Evolutionary conservation across 92 coral and sea anemone genomes (phyloP), one percentile per base, ranked within the genome.

Genomic region (Bergia sp.): DNA sequence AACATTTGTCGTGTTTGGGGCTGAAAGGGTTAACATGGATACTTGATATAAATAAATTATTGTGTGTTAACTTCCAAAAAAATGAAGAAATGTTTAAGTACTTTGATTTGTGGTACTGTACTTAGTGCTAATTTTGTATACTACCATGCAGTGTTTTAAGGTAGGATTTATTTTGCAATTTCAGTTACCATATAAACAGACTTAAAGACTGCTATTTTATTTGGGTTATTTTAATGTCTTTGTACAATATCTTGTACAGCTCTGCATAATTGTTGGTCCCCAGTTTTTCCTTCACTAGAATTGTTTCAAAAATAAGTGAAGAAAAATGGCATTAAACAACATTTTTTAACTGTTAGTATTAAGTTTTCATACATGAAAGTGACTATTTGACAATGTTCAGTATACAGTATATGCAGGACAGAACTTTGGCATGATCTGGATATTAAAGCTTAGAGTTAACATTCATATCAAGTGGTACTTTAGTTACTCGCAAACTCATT

Each of bases 21-120:
- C n/a, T n/a, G n/a, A 9, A 57, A 57, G 16, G 16, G 16, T 66
- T 66, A 66, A 66, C 73, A 66, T 66, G 73, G 37, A 66, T 66
- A 66, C 73, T 66, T 20, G 73, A 66, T 66, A 66, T 66, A 21
- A 1, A 66, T 55, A 55, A 55, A 55, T 55, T 66, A 66, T 66
- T 66, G 73, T 66, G 73, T 66, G 73, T 66, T 66, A 66, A 66
- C 73, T 66, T 66, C 73, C 73, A 66, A 66, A 66, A 66, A 66
- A 66, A 5, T 66, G 73, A 20, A 66, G 55, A 49, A 49, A 49
- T 49, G 55, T 49, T 49, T 49, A 49, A 49, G 55, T 49, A 49
- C 55, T 49, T 49, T 49, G 55, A 49, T 49, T 49, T 49, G 55
- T 49, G 55, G 55, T 49, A 49, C 55, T 49, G 55, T 49, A 49